Base-by-base conservation (phyloP, 2,797 vertebrate genomes). In the Paguma larvata region DNA sequence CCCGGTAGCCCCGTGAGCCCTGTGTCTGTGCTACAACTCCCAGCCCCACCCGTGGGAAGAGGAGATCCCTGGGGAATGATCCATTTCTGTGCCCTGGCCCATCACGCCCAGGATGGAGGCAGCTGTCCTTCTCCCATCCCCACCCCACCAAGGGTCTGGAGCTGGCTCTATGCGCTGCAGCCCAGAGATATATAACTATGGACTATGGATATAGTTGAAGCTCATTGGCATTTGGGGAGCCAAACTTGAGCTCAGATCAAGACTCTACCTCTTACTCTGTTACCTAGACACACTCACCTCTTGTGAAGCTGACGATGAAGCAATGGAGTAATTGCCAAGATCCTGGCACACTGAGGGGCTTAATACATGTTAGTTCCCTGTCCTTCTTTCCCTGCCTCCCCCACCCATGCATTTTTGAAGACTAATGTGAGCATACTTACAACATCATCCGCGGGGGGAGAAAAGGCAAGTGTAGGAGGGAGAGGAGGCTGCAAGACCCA, bases 141-240 rank as follows among this genome's bases (percentile, higher is more conserved):
- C 2, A 13, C 16, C 38, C 21, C 6, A 2, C 73, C 44, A 4
- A 1, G 1, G 30, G 34, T 46, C 80, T 27, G 23, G 78, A 34
- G 41, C 6, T 0, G 56, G 8, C 48, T 51, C 15, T 44, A 56
- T 8, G 13, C n/a, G 4, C 14, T 13, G 25, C 4, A 14, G 30
- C 2, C 2, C 46, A 15, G 6, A 13, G n/a, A 78, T 25, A 21
- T 38, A 3, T 30, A 3, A 21, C 38, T 44, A 3, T 2, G 19
- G n/a, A 0, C n/a, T 0, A 1, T 8, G 38, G 15, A 2, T 19
- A 3, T 19, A n/a, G 2, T 38, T 18, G 92, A 83, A 53, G 44
- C 11, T 5, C 6, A 0, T 0, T 0, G 34, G 25, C 41, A 63
- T 56, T 72, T 41, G 15, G 48, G 34, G 19, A n/a, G 21, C 46